A percentile compares a stretch with the other conserved stretches of the same genome.
phyloP scores from a whole-genome alignment of 2,888 invertebrate species.

The Lasioglossum zephyrum region DNA sequence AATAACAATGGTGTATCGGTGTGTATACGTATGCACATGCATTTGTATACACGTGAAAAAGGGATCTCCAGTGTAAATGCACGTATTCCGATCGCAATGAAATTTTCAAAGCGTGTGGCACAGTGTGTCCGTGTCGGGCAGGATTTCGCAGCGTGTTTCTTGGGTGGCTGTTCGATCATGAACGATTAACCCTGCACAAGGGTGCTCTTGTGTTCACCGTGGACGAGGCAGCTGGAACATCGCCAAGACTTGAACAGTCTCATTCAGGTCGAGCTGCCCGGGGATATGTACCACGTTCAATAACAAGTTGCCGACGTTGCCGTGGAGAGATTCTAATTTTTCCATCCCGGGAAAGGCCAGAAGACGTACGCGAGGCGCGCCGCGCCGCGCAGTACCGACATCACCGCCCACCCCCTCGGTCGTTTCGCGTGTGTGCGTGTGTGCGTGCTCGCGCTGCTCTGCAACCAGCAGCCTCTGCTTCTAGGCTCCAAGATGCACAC shows the following conservation, averaged over 20 bases:
- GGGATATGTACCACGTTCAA: constrained; percentile 69
- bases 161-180: constrained; percentile 66
- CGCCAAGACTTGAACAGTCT: constrained; percentile 74
- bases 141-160: constrained; percentile 24
- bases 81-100: neutral
- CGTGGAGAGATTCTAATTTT: constrained; percentile 64
- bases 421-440: neutral
- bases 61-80: no score
- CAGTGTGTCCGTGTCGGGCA: neutral
- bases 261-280: constrained; percentile 72
- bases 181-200: constrained; percentile 74
- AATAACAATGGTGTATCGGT: no score
- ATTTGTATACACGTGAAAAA: no score
- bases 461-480: neutral
- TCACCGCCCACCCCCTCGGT: neutral
- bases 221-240: constrained; percentile 64
- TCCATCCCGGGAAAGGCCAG: constrained; percentile 34
- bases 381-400: no score
- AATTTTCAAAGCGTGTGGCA: neutral
- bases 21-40: no score
- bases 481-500: constrained; percentile 2
- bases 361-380: neutral
- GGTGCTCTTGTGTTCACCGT: constrained; percentile 69
- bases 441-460: neutral
- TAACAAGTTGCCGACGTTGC: constrained; percentile 73